Evolutionary conservation across 2,797 vertebrate genomes (phyloP).

Genomic region (Danio jaintianensis): DNA sequence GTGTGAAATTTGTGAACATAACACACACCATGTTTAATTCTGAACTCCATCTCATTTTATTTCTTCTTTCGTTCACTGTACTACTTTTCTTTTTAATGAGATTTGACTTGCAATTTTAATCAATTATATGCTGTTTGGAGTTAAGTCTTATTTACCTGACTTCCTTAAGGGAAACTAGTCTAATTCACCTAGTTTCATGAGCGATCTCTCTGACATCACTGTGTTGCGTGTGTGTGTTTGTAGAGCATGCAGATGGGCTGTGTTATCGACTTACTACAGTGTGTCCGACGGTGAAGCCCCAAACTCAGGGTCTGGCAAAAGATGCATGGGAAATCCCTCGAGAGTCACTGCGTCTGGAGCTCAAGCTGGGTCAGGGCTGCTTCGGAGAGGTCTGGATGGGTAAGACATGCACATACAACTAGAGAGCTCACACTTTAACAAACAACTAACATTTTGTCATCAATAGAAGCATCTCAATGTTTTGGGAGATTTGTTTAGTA

Average conservation of each 20-base stretch:
- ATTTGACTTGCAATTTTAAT: not conserved
- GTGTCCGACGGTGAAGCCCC: slow-evolving; percentile 97
- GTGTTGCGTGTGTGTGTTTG: slow-evolving; percentile 31
- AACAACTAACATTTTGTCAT: not conserved
- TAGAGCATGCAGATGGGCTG: slow-evolving; percentile 94
- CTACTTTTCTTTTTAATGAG: not conserved
- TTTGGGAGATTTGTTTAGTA: no score
- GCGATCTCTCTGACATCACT: not conserved
- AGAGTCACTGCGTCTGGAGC: slow-evolving; percentile 92
- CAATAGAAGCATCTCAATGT: no score
- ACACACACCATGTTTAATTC: not conserved
- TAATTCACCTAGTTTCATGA: not conserved
- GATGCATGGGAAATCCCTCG: slow-evolving; percentile 98
- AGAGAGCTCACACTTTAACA: not conserved
- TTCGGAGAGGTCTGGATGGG: slow-evolving; percentile 99
- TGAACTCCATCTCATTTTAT: not conserved
- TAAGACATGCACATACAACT: slow-evolving; percentile 74
- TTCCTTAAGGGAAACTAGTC: not conserved
- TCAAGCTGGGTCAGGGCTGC: slow-evolving; percentile 97
- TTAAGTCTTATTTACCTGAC: not conserved
- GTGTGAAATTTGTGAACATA: not conserved
- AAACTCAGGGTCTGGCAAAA: slow-evolving; percentile 96
- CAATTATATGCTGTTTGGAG: slow-evolving; percentile 1
- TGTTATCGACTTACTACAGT: slow-evolving; percentile 94
- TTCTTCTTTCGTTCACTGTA: not conserved